These are phyloP conservation scores for Pachycephala philippinensis DNA, from an alignment of 2,113 vertebrate species.

Conservation along the genomic window DNA sequence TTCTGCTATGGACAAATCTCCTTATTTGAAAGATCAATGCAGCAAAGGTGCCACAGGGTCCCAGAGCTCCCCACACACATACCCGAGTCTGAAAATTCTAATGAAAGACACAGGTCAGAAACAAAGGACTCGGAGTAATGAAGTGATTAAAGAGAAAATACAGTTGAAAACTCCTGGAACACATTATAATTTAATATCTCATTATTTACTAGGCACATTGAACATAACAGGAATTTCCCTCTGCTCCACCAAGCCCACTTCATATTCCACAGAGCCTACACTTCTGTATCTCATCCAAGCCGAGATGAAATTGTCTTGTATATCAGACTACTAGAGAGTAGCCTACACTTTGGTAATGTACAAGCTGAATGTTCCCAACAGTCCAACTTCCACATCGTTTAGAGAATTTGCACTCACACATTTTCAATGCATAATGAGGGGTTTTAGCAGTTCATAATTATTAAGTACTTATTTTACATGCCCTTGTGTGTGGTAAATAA, in stretches of 20 bases:
- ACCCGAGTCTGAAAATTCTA: neutral
- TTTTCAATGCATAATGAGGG: conserved; percentile 21
- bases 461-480: conserved; percentile 48
- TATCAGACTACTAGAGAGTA: conserved; percentile 41
- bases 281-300: conserved; percentile 37
- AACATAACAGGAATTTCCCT: conserved; percentile 49
- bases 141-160: conserved; percentile 52
- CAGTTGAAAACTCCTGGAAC: conserved; percentile 49
- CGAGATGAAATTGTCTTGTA: conserved; percentile 35
- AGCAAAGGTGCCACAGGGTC: neutral
- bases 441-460: conserved; percentile 30
- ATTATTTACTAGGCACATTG: conserved; percentile 54
- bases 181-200: conserved; percentile 63
- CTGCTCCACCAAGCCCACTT: conserved; percentile 30
- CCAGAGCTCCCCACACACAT: neutral
- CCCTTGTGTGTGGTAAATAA: conserved; percentile 49
- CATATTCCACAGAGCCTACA: conserved; percentile 45
- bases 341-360: conserved; percentile 19
- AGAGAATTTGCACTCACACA: neutral
- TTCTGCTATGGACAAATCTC: neutral
- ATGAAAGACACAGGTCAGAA: conserved; percentile 41
- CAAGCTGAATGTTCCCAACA: conserved; percentile 17
- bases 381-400: conserved; percentile 2
- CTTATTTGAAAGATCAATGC: neutral
- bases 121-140: conserved; percentile 30